Evolutionary conservation across 2,888 invertebrate genomes (phyloP).

Genomic region (Incurvaria masculella): DNA sequence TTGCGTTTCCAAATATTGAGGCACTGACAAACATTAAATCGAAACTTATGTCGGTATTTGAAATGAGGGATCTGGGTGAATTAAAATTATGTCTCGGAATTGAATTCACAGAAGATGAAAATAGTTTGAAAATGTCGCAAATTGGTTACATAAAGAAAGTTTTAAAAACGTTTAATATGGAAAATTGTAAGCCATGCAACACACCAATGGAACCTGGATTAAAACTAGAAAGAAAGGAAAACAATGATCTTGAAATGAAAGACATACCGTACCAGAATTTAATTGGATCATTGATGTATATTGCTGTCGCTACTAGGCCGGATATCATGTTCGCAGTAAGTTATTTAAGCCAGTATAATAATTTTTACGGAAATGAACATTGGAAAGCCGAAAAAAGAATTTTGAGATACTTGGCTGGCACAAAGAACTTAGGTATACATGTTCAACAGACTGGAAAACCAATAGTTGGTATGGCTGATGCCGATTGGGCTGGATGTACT

Average conservation of each 20-base stretch:
- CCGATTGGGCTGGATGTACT: slow-evolving; percentile 10
- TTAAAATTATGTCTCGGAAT: background rate
- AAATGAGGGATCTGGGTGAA: background rate
- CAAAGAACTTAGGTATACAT: background rate
- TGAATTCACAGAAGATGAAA: background rate
- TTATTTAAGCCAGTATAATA: slow-evolving; percentile 4
- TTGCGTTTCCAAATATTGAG: background rate
- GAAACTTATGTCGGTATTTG: background rate
- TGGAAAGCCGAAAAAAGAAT: slow-evolving; percentile 4
- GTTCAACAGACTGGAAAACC: background rate
- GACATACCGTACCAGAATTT: background rate
- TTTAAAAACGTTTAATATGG: background rate
- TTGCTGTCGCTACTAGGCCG: slow-evolving; percentile 1
- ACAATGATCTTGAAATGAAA: background rate
- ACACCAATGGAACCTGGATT: background rate
- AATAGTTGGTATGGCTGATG: slow-evolving; percentile 11
- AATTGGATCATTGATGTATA: slow-evolving; percentile 2
- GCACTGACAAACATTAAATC: background rate
- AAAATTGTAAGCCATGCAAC: background rate
- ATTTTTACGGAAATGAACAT: background rate
- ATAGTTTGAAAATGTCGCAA: background rate
- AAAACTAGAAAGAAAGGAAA: background rate
- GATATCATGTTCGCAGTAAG: slow-evolving; percentile 2
- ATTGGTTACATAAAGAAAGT: background rate
- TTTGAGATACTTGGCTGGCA: background rate